phyloP scores from a whole-genome alignment of 1,140 invertebrate species.

The Apis laboriosa region DNA sequence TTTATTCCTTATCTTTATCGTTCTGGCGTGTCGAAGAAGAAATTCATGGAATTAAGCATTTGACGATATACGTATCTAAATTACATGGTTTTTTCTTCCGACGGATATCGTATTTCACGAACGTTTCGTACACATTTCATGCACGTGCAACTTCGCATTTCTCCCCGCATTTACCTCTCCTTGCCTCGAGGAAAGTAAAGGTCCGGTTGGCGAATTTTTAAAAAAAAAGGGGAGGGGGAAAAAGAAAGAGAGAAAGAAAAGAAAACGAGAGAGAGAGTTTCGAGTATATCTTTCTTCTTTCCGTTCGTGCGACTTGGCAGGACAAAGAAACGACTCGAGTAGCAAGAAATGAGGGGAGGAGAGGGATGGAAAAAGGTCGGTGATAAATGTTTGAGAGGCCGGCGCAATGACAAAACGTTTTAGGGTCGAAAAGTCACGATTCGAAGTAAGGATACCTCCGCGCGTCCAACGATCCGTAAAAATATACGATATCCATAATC shows the following conservation, averaged over 20 bases:
- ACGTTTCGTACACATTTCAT: not conserved
- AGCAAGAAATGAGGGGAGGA: not conserved
- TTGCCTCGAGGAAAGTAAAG: constrained; percentile 23
- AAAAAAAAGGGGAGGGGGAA: not conserved
- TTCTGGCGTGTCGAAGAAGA: not conserved
- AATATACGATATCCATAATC: not conserved
- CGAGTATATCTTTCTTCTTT: constrained; percentile 7
- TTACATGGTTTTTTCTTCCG: not conserved
- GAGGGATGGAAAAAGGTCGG: constrained; percentile 58
- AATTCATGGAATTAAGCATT: not conserved
- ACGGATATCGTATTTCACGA: constrained; percentile 11
- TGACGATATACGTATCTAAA: not conserved
- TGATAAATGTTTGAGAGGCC: constrained; percentile 74
- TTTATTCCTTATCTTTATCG: not conserved
- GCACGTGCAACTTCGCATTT: constrained; percentile 26
- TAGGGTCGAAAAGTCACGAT: constrained; percentile 67
- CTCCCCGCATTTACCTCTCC: constrained; percentile 46
- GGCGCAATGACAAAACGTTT: constrained; percentile 72
- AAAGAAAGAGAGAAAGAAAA: not conserved
- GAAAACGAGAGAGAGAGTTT: not conserved
- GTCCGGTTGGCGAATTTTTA: not conserved
- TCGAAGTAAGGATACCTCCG: constrained; percentile 30
- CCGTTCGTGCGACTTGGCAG: not conserved
- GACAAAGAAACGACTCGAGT: not conserved
- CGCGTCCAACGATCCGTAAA: not conserved